Base-by-base conservation (phyloP, 2,888 invertebrate species). In the Scaptomyza caliginosa region DNA sequence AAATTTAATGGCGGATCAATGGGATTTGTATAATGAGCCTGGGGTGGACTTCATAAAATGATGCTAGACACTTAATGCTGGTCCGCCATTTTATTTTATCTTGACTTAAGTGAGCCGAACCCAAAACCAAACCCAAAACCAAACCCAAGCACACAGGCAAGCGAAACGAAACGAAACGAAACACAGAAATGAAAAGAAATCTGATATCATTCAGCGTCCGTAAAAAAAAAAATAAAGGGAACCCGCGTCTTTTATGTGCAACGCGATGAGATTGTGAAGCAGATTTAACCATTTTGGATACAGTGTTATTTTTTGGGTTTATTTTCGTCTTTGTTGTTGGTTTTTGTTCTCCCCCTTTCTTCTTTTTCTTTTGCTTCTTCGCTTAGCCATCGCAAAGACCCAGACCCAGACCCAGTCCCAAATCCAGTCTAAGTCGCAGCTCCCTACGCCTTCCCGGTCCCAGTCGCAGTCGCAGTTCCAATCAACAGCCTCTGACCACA, bases 261-360 rank as follows among this genome's bases (percentile, higher is more conserved):
- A 55, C 69, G 74, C 72, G 71, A 46, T 65, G 71, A 86, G 80
- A 88, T 88, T 86, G 71, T 79, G 73, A 67, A 63, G 67, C 82
- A 66, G 83, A 81, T 68, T 86, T 79, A 56, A 84, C 73, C 86
- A 86, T 85, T 85, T 86, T 85, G 80, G 74, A 77, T 70, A 74
- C 67, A 77, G 72, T 81, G 30, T 77, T 68, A 63, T 62, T 42
- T 57, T 67, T 30, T 59, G 26, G 7, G 32, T 13, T 32, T n/a
- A n/a, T n/a, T n/a, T n/a, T n/a, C n/a, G n/a, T n/a, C n/a, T n/a
- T n/a, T n/a, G n/a, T 42, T 57, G 63, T 30, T 59, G 26, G 7
- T 13, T 13, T 32, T 56, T 36, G 10, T 21, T 13, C 21, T 19
- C 19, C 17, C 13, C 6, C 17, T 46, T 23, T 46, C 34, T 38